Evolutionary conservation across 2,888 invertebrate genomes (phyloP), one percentile per base, ranked within the genome.

Genomic region (Rhagonycha fulva): DNA sequence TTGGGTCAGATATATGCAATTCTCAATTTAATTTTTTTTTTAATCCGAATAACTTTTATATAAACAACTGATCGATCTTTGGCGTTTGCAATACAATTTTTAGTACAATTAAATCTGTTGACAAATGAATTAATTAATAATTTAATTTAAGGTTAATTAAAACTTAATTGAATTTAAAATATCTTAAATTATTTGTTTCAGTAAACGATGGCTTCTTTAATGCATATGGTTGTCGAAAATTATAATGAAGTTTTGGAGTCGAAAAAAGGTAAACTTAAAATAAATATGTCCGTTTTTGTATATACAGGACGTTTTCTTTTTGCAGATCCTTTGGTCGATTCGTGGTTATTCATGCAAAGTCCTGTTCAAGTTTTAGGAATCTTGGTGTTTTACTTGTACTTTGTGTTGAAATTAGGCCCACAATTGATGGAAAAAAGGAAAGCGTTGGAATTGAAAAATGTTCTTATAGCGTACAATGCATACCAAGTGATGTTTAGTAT

Each of bases 401-500:
- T 95, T 86, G 94, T 95, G 70, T 88, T 93, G 12, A 94, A 93
- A 82, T 89, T 93, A 68, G 95, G 95, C 0, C 95, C 95, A 1
- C 90, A 91, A 60, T 91, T 92, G 84, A 95, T 95, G 95, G 90
- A 92, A 78, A 93, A 94, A 76, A 89, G 92, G 78, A 92, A 93
- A 78, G 92, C 95, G 0, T 93, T 93, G 83, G 91, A 95, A 81
- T 85, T 97, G 73, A 93, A 95, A 83, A 90, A 90, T 67, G 85
- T 94, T 0, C 91, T 97, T 84, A 91, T 95, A 14, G 84, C 91
- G 0, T 98, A 98, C 88, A 98, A 98, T 85, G 91, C 94, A n/a
- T 92, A 94, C 73, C 97, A 98, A 91, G 96, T 98, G 5, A 67
- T 94, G 12, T 94, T 96, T 88, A 97, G 96, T 83, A 86, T 93